phyloP scores from a whole-genome alignment of 2,888 invertebrate species.

The Lissocephala sabroskyi region DNA sequence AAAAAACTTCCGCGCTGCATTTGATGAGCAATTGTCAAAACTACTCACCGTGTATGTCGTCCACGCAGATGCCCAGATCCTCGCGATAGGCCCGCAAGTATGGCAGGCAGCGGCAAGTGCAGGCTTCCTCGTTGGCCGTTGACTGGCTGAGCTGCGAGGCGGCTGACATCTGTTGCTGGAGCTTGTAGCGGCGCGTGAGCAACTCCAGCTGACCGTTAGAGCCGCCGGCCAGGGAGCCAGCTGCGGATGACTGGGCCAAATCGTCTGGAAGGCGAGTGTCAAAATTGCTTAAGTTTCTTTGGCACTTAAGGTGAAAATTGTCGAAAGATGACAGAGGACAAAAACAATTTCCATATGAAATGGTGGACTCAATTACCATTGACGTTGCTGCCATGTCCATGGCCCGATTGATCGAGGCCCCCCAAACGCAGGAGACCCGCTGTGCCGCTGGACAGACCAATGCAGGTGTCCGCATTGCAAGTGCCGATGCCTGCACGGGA shows the following conservation, averaged over 20 bases:
- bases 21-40: neutral
- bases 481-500: constrained; percentile 58
- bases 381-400: constrained; percentile 31
- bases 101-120: constrained; percentile 85
- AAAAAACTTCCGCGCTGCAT: constrained; percentile 34
- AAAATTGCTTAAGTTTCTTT: too few species aligned
- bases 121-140: constrained; percentile 67
- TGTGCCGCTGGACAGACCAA: constrained; percentile 72
- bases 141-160: constrained; percentile 6
- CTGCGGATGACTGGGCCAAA: constrained; percentile 37
- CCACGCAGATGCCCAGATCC: constrained; percentile 87
- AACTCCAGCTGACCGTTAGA: constrained; percentile 45
- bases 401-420: constrained; percentile 29
- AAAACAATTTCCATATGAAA: constrained; percentile 41
- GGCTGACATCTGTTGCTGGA: constrained; percentile 32
- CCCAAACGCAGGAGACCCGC: constrained; percentile 64
- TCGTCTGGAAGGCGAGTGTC: constrained; percentile 30
- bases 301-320: too few species aligned
- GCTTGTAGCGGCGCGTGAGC: constrained; percentile 45
- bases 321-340: constrained; percentile 10
- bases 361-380: constrained; percentile 60
- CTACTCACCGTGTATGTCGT: constrained; percentile 85
- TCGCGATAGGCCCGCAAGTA: constrained; percentile 87
- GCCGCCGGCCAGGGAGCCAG: constrained; percentile 34
- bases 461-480: constrained; percentile 72